Evolutionary conservation across 2,797 vertebrate species (phyloP), one percentile per base, ranked within the genome.

Genomic region (Acipenser transmontanus): DNA sequence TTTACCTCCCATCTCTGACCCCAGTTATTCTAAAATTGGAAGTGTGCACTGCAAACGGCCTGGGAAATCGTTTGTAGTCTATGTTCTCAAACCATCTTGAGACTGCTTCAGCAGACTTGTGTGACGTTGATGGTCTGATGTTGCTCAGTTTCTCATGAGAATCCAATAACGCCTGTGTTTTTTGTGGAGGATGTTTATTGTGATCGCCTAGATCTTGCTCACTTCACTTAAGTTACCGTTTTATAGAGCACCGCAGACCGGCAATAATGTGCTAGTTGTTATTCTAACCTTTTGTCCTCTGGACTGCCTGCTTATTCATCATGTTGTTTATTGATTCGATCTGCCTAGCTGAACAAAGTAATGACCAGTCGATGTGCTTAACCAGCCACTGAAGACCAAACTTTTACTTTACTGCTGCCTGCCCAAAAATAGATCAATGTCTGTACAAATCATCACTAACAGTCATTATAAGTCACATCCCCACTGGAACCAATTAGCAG

Each of bases 141-240:
- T 66, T 20, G 67, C 47, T 17, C 61, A 80, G 76, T 90, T 93
- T 92, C 92, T 89, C 91, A 78, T 92, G 92, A 91, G 92, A 92
- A 90, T 86, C 79, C 72, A 47, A 72, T 6, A 59, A 56, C 66
- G 67, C 50, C 52, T 62, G 12, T 52, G 47, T 17, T 57, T 13
- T 17, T 60, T 50, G 11, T n/a, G 56, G 61, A 65, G 71, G 52
- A 67, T 62, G 69, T 69, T 73, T 67, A 57, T n/a, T 17, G 69
- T 61, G 67, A 57, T 65, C 66, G 54, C 64, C 47, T 60, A 63
- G 57, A 66, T 68, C 68, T 69, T 66, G 60, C 11, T 65, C 20
- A 49, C 50, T 65, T 65, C 68, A 64, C 72, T 71, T 64, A 72
- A 50, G 61, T 48, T 17, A 51, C 59, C 20, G 52, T 57, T 60